Percentiles rank a stretch among this genome's conserved stretches.
Evolutionary conservation across 1,140 invertebrate species (phyloP).

Genomic region (Scylla paramamosain): DNA sequence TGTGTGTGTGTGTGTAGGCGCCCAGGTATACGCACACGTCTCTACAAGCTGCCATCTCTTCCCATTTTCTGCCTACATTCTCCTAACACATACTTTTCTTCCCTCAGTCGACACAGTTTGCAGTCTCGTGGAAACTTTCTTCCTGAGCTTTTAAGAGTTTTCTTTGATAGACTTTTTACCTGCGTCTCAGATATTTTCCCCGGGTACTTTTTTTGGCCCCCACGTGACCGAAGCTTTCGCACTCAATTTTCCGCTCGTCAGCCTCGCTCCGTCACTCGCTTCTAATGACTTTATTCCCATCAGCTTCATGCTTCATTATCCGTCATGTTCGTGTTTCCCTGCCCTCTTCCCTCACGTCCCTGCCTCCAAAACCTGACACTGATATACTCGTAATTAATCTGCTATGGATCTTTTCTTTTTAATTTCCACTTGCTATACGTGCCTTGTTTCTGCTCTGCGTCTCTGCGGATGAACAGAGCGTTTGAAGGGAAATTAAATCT

Average conservation of each 20-base stretch:
- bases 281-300: not conserved
- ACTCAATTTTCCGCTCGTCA: not conserved
- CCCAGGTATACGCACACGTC: too few species aligned
- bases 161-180: slow-evolving; percentile 5
- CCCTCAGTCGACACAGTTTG: not conserved
- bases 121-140: not conserved
- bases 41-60: not conserved
- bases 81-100: not conserved
- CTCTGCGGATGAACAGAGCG: too few species aligned
- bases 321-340: not conserved
- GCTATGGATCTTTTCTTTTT: too few species aligned
- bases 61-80: not conserved
- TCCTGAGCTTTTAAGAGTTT: slow-evolving; percentile 5
- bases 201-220: not conserved
- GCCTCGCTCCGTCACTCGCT: not conserved
- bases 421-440: too few species aligned
- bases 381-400: too few species aligned
- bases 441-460: too few species aligned
- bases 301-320: not conserved
- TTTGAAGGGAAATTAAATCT: too few species aligned
- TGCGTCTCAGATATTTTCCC: not conserved
- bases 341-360: too few species aligned
- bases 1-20: too few species aligned
- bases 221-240: not conserved
- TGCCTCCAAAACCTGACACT: too few species aligned